Base-by-base conservation (phyloP, 2,888 invertebrate genomes). In the Oscheius sp. region DNA sequence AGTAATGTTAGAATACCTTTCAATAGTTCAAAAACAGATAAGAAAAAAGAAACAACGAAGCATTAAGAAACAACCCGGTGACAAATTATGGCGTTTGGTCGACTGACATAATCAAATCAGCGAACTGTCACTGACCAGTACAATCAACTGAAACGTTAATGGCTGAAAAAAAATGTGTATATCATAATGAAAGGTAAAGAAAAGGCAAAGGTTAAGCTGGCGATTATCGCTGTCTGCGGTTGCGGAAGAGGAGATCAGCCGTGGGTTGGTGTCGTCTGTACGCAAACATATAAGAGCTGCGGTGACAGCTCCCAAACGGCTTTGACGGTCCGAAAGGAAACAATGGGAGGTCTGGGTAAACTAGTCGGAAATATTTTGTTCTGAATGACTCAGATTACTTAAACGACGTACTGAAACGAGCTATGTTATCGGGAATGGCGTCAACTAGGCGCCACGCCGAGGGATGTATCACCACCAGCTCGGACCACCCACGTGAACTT, bases 301-400 rank as follows among this genome's bases (percentile, higher is more conserved):
- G 36, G n/a, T 59, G 59, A 59, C 59, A 59, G 59, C 59, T 59
- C 59, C 59, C 59, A 44, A 59, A 59, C 59, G 44, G 59, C 59
- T 59, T 59, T 59, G 59, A 59, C 59, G 38, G 59, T 14, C 20
- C 14, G 33, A 54, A 8, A 54, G 54, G 36, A 54, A 54, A 54
- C 54, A 54, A 17, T 36, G 54, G n/a, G n/a, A n/a, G n/a, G n/a
- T n/a, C n/a, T n/a, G n/a, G n/a, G n/a, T n/a, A n/a, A n/a, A n/a
- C n/a, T n/a, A n/a, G n/a, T n/a, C n/a, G n/a, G n/a, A n/a, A n/a
- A n/a, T n/a, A n/a, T n/a, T n/a, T n/a, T n/a, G n/a, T n/a, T n/a
- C n/a, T n/a, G n/a, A n/a, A n/a, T n/a, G n/a, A n/a, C n/a, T n/a
- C n/a, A n/a, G n/a, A n/a, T n/a, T n/a, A n/a, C n/a, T n/a, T n/a